Evolutionary conservation across 2,113 vertebrate species (phyloP).

Genomic region (Marmota flaviventris): DNA sequence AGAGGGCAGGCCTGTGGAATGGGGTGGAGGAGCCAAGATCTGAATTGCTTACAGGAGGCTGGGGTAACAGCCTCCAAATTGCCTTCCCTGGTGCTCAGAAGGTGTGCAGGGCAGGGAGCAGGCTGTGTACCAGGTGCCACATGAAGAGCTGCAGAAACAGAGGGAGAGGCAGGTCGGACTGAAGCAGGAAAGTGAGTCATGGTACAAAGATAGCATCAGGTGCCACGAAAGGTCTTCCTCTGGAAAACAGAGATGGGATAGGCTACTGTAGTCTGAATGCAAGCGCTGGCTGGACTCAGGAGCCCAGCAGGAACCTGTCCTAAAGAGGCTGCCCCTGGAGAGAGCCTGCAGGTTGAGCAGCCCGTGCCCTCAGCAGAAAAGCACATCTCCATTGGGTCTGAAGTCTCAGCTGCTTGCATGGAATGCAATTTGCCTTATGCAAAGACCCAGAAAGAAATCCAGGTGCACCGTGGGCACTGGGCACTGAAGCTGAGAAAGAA

Average conservation of each 20-base stretch:
- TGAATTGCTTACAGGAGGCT: background rate
- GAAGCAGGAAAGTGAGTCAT: conserved; percentile 74
- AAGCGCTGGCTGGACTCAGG: conserved; percentile 24
- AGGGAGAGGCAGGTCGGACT: background rate
- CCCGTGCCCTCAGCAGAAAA: background rate
- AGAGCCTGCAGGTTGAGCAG: background rate
- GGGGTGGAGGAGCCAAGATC: background rate
- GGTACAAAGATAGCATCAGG: conserved; percentile 70
- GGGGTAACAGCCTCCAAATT: background rate
- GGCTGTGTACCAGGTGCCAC: background rate
- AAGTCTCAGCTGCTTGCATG: background rate
- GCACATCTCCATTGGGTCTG: background rate
- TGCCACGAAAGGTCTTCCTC: conserved; percentile 7
- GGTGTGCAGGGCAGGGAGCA: background rate
- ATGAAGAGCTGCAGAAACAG: conserved; percentile 37
- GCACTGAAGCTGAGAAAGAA: background rate
- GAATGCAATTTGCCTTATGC: background rate
- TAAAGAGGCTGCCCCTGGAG: conserved; percentile 27
- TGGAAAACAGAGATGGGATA: conserved; percentile 23
- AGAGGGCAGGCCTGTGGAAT: too few species aligned
- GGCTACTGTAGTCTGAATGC: conserved; percentile 5
- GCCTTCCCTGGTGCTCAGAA: background rate
- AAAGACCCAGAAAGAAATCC: conserved; percentile 30
- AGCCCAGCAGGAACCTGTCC: conserved; percentile 60
- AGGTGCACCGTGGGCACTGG: background rate